A percentile compares a stretch with the other conserved stretches of the same genome.
Evolutionary conservation across 2,113 vertebrate species (phyloP).

Genomic region (Callorhinus ursinus): DNA sequence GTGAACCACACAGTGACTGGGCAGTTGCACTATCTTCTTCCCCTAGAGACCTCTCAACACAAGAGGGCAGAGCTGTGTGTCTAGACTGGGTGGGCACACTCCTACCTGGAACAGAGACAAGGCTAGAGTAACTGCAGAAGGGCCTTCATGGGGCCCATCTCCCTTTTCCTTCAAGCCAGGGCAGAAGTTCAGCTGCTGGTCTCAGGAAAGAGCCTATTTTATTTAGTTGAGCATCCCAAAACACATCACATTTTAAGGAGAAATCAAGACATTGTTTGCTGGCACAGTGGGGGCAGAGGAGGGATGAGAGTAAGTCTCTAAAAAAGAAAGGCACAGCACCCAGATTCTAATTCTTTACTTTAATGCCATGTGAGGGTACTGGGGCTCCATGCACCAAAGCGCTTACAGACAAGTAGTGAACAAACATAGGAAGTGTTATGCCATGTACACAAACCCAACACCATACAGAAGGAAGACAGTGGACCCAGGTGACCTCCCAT

Average conservation of each 20-base stretch:
- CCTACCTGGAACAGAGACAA: background rate
- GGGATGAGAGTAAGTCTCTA: background rate
- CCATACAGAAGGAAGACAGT: background rate
- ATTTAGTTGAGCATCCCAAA: background rate
- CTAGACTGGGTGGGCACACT: background rate
- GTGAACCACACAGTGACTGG: background rate
- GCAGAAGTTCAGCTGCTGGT: background rate
- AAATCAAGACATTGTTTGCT: background rate
- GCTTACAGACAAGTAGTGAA: background rate
- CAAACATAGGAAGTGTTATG: background rate
- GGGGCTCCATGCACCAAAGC: background rate
- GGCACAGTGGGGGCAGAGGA: background rate
- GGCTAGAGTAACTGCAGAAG: background rate
- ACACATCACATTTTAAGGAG: background rate
- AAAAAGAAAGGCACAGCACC: conserved; percentile 41
- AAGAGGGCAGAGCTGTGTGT: background rate
- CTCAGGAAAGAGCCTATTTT: background rate
- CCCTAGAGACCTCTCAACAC: background rate
- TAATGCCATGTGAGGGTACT: conserved; percentile 22
- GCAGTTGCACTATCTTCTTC: background rate
- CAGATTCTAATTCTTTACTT: conserved; percentile 52
- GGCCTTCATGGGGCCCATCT: background rate
- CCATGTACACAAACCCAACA: background rate
- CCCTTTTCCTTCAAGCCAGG: background rate
- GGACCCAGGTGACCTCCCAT: background rate